Conservation (phyloP, 2,888 invertebrate genomes). For the Nudaria mundana region DNA sequence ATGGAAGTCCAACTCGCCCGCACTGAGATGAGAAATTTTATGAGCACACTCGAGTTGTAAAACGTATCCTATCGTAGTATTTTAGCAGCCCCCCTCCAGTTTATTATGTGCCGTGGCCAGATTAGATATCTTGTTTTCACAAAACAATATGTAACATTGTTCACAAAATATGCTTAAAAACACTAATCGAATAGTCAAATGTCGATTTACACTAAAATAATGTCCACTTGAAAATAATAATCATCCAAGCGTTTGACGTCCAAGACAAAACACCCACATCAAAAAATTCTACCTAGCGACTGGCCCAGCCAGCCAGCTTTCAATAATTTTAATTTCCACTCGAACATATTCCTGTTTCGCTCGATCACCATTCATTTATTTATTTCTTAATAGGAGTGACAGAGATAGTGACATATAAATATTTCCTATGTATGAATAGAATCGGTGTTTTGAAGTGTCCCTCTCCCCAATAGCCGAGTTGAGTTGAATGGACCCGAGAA, state of each 20-base stretch:
- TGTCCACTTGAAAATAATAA: slow-evolving; percentile 77
- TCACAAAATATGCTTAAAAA: slow-evolving; percentile 48
- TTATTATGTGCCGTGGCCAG: slow-evolving; percentile 69
- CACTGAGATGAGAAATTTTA: slow-evolving; percentile 72
- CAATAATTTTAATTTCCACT: slow-evolving; percentile 80
- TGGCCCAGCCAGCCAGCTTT: slow-evolving; percentile 73
- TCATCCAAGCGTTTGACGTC: slow-evolving; percentile 79
- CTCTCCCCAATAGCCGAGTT: slow-evolving; percentile 64
- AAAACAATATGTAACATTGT: slow-evolving; percentile 53
- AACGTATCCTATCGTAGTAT: slow-evolving; percentile 80
- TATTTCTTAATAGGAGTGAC: slow-evolving; percentile 71
- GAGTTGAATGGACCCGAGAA: slow-evolving; percentile 82
- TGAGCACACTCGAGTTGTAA: slow-evolving; percentile 74
- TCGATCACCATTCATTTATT: slow-evolving; percentile 77
- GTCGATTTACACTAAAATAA: slow-evolving; percentile 64
- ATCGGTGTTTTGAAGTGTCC: slow-evolving; percentile 75
- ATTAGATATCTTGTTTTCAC: slow-evolving; percentile 60
- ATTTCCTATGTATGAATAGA: slow-evolving; percentile 78
- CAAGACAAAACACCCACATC: slow-evolving; percentile 79
- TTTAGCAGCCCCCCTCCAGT: slow-evolving; percentile 78
- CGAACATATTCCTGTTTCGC: slow-evolving; percentile 74
- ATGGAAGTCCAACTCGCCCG: slow-evolving; percentile 74
- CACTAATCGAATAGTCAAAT: slow-evolving; percentile 50
- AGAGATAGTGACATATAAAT: slow-evolving; percentile 70
- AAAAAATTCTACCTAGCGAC: slow-evolving; percentile 78